Conservation (phyloP, 1,140 invertebrate genomes). For the Sipha flava region DNA sequence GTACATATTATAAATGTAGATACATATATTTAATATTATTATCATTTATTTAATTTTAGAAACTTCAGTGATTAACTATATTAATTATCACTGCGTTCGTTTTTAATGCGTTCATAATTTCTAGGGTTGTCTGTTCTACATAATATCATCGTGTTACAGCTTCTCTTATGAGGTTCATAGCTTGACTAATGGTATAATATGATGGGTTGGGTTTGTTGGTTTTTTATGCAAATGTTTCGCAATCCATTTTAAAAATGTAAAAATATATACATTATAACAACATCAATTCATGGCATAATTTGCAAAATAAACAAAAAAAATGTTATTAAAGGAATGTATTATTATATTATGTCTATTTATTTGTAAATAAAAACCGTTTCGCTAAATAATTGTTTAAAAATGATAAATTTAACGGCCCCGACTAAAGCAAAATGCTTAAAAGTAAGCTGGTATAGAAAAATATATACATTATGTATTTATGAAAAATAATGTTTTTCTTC, state of each 20-base stretch:
- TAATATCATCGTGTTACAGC: background rate
- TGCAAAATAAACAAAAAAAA: no score
- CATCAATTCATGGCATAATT: background rate
- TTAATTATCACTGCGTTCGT: background rate
- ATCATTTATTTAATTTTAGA: background rate
- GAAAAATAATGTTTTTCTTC: background rate
- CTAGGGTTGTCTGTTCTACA: background rate
- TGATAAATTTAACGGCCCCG: background rate
- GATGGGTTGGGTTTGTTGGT: background rate
- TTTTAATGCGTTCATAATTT: background rate
- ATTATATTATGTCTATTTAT: background rate
- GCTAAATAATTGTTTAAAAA: background rate
- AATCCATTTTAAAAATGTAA: background rate
- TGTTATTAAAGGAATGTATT: background rate
- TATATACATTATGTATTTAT: no score
- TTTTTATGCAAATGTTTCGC: background rate
- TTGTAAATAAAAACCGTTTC: background rate
- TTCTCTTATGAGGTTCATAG: background rate
- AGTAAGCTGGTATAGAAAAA: background rate
- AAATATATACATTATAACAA: background rate
- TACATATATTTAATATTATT: background rate
- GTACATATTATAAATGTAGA: no score
- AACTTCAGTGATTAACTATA: background rate
- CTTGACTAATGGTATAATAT: background rate
- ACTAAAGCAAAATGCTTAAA: background rate